Base-by-base conservation (phyloP, 1,140 invertebrate genomes). In the Chironomus striatipennis region DNA sequence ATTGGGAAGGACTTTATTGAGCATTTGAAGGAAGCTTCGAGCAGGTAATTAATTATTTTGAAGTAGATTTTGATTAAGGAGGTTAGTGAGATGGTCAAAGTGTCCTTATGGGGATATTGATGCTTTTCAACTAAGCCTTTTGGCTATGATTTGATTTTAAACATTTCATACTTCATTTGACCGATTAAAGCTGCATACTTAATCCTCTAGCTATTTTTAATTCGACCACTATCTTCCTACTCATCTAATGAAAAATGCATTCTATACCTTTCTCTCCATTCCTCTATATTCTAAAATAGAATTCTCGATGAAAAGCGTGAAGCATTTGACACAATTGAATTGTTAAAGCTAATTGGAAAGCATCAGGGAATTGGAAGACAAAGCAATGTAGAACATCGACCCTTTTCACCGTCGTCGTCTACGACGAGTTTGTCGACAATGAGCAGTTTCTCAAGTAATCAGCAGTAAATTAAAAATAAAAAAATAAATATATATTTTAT, bases 11-110 rank as follows among this genome's bases (percentile, higher is more conserved):
- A 88, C 78, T 93, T 93, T 79, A 83, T 93, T 79, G 91, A 93
- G 78, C 91, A 93, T 80, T 83, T 93, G 20, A 93, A 93, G 81
- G 91, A 93, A 85, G 90, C 90, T 42, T 93, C 91, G 77, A 90
- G 91, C 79, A 86, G 91, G 85, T 93, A 86, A 79, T 76, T 8
- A 17, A 42, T 34, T 47, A 7, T 43, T 65, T 57, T 20, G n/a
- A 47, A 43, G 7, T 43, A 42, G 0, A 7, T 17, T 10, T 0
- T 42, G 7, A 42, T 0, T n/a, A 73, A 43, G 17, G 0, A 8
- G 8, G 8, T 17, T 73, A 10, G 9, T 34, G 7, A 24, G 8
- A n/a, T 34, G 1, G 7, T 12, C 7, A 74, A 73, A 10, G 8
- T 43, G 10, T 75, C 10, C 73, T 12, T 1, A 34, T 34, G 1